Conservation (phyloP, 2,888 invertebrate genomes). For the Limnephilus rhombicus region DNA sequence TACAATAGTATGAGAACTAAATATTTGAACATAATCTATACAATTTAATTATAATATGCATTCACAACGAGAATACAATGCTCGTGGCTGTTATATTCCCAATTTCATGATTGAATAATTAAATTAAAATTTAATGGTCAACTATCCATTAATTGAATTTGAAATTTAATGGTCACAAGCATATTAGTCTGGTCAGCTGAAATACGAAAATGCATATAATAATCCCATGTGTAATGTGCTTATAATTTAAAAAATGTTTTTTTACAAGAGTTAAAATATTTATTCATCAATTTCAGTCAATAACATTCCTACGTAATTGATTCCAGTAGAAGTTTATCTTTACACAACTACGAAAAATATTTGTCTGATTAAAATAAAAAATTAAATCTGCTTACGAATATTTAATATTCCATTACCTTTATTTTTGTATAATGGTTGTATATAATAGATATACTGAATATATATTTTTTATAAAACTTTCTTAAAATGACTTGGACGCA, state of each 20-base stretch:
- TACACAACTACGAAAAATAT: not conserved
- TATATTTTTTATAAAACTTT: not conserved
- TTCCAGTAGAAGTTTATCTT: not conserved
- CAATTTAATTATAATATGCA: not conserved
- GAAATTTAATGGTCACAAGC: no score
- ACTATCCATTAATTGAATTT: no score
- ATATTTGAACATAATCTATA: not conserved
- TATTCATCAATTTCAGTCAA: not conserved
- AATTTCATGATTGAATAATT: no score
- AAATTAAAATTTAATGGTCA: no score
- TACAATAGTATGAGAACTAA: not conserved
- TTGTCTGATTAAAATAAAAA: not conserved
- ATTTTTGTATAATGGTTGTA: not conserved
- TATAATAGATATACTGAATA: not conserved
- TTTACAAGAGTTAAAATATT: not conserved
- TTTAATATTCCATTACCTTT: not conserved
- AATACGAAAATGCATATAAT: no score
- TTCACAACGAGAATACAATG: no score
- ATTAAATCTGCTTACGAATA: not conserved
- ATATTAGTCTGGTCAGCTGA: no score
- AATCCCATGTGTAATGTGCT: no score
- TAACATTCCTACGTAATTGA: no score
- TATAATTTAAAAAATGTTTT: not conserved
- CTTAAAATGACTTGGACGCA: not conserved
- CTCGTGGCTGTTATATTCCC: no score